A percentile compares a stretch with the other conserved stretches of the same genome.
These are phyloP conservation scores for Scaptodrosophila latifasciaeformis DNA, from an alignment of 2,888 invertebrate species.

Conservation along the genomic window DNA sequence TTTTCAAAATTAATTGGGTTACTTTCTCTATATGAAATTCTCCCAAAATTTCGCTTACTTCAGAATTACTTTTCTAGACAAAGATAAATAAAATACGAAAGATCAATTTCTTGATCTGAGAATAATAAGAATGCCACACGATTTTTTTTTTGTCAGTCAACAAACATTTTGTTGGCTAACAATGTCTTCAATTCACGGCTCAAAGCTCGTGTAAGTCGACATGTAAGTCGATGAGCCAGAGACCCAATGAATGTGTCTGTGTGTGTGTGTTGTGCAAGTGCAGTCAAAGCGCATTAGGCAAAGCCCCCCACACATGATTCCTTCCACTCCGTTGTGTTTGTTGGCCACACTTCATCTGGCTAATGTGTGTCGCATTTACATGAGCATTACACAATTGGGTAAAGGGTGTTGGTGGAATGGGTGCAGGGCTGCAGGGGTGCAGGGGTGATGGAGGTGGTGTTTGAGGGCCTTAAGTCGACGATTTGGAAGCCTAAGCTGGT, in stretches of 20 bases:
- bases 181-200: conserved; percentile 57
- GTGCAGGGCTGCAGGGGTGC: conserved; percentile 20
- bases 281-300: conserved; percentile 58
- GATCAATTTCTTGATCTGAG: no score
- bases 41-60: no score
- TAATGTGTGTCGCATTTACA: conserved; percentile 61
- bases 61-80: no score
- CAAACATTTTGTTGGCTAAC: not conserved
- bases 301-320: conserved; percentile 37
- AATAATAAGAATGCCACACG: conserved; percentile 3
- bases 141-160: not conserved
- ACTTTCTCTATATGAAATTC: no score
- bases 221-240: conserved; percentile 41
- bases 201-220: conserved; percentile 58
- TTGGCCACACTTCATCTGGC: conserved; percentile 53
- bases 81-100: no score
- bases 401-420: conserved; percentile 57
- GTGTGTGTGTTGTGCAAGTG: conserved; percentile 51
- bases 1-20: no score
- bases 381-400: conserved; percentile 49
- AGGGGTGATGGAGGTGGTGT: conserved; percentile 2
- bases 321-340: not conserved
- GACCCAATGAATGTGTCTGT: no score
- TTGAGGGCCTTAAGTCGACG: not conserved
- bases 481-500: not conserved